phyloP scores from a whole-genome alignment of 1,140 invertebrate genomes.

The Tetramorium simillimum region DNA sequence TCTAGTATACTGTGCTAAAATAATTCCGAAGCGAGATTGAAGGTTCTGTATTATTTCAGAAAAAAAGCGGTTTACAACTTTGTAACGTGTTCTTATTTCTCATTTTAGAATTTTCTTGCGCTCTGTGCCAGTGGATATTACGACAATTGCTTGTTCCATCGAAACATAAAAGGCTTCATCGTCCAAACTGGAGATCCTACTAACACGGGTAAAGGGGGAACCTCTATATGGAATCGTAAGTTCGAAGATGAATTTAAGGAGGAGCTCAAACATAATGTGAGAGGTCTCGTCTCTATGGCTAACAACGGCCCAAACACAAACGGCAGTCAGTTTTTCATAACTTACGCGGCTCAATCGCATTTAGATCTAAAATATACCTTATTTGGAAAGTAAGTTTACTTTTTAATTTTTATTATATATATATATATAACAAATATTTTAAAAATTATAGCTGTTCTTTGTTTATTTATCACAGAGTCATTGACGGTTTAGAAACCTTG shows the following conservation, averaged over 20 bases:
- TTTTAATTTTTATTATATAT: background rate
- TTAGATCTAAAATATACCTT: slow-evolving; percentile 98
- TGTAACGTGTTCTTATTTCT: background rate
- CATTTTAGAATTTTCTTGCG: slow-evolving; percentile 96
- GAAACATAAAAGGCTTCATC: slow-evolving; percentile 99
- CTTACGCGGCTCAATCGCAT: slow-evolving; percentile 97
- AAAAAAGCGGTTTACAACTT: background rate
- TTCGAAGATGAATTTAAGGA: slow-evolving; percentile 99
- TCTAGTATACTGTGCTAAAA: background rate
- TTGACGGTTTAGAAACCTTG: slow-evolving; percentile 98
- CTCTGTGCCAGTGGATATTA: slow-evolving; percentile 98
- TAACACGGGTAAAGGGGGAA: slow-evolving; percentile 97
- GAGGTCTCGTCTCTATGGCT: slow-evolving; percentile 98
- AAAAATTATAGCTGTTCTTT: background rate
- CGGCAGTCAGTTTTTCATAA: slow-evolving; percentile 99
- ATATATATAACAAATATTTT: background rate
- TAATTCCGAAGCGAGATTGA: background rate
- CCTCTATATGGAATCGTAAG: slow-evolving; percentile 95
- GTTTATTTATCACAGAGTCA: slow-evolving; percentile 90
- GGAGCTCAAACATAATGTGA: slow-evolving; percentile 95
- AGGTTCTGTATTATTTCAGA: background rate
- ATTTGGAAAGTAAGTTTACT: slow-evolving; percentile 94
- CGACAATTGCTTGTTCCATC: slow-evolving; percentile 96
- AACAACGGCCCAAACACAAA: slow-evolving; percentile 99
- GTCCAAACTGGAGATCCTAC: slow-evolving; percentile 98